Percentiles rank a stretch among this genome's conserved stretches.
Conservation (phyloP, 1,140 invertebrate genomes). For the Delia radicum region DNA sequence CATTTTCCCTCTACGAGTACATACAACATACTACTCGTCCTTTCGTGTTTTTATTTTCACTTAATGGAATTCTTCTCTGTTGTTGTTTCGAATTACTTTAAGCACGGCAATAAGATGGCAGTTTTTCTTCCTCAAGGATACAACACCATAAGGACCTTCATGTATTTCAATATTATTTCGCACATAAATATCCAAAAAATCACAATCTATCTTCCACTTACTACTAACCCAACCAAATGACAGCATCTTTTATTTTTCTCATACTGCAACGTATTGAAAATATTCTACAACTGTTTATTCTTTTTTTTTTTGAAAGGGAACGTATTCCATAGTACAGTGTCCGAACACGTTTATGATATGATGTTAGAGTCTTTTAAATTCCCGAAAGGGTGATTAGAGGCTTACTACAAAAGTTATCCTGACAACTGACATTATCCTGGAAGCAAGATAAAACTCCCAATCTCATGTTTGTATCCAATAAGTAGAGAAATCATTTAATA, state of each 20-base stretch:
- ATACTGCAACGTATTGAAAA: no score
- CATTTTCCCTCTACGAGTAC: background rate
- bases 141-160: background rate
- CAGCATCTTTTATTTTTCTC: constrained; percentile 4
- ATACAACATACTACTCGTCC: background rate
- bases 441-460: no score
- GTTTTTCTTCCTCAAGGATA: background rate
- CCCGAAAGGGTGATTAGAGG: no score
- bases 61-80: background rate
- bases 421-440: no score
- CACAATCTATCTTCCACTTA: constrained; percentile 46
- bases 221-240: background rate
- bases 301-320: background rate
- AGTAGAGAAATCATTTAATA: no score
- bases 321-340: no score
- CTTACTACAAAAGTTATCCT: no score
- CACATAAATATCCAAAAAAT: constrained; percentile 48
- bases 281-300: background rate
- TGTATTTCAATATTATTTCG: constrained; percentile 41
- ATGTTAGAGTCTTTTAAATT: no score
- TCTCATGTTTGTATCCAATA: no score
- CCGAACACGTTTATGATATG: no score
- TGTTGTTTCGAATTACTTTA: background rate
- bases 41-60: background rate
- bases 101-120: background rate